These are phyloP conservation scores for Saturnia japonica DNA, from an alignment of 2,888 invertebrate genomes.

Conservation along the genomic window DNA sequence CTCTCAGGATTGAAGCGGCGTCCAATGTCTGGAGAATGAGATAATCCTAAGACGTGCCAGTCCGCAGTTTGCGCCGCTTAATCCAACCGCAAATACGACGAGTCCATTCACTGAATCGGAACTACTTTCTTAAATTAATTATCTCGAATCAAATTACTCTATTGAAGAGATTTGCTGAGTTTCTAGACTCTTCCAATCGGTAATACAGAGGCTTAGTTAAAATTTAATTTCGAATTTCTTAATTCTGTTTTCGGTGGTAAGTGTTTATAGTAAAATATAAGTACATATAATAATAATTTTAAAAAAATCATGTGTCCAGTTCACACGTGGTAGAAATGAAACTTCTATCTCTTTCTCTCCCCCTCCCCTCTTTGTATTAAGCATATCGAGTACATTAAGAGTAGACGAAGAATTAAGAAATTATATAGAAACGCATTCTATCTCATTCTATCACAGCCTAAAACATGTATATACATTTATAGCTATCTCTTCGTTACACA, in stretches of 20 bases:
- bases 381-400: too few relatives aligned
- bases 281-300: too few relatives aligned
- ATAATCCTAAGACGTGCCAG: slow-evolving; percentile 7
- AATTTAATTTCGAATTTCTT: background rate
- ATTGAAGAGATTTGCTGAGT: slow-evolving; percentile 13
- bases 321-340: too few relatives aligned
- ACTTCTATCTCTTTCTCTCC: too few relatives aligned
- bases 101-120: slow-evolving; percentile 35
- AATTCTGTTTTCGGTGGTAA: background rate
- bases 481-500: too few relatives aligned
- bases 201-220: background rate
- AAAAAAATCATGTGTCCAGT: too few relatives aligned
- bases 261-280: too few relatives aligned
- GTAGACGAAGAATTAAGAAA: too few relatives aligned
- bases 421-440: too few relatives aligned
- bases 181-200: slow-evolving; percentile 1
- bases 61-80: slow-evolving; percentile 26
- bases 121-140: slow-evolving; percentile 36
- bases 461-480: too few relatives aligned
- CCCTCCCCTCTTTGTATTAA: too few relatives aligned
- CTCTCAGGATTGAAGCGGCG: background rate
- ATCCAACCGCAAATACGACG: slow-evolving; percentile 47
- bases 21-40: slow-evolving; percentile 4
- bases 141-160: slow-evolving; percentile 43
- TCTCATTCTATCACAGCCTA: too few relatives aligned